Base-by-base conservation (phyloP, 1,140 invertebrate species). In the Drosophila albomicans region DNA sequence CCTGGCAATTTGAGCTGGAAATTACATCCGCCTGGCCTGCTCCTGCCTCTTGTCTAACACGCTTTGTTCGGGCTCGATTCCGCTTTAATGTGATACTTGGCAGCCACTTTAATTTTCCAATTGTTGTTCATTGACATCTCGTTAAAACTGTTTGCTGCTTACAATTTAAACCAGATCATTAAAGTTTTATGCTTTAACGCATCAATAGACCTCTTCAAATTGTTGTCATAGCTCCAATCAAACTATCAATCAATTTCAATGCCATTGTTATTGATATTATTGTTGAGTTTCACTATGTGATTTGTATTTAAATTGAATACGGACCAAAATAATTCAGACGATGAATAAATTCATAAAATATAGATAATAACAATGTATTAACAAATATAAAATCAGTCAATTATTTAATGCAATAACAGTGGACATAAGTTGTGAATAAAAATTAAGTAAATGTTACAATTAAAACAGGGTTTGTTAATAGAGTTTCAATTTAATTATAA, bases 21-120 rank as follows among this genome's bases (percentile, higher is more conserved):
- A 86, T 87, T 86, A 79, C 82, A 76, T 86, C 82, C 82, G 82
- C 71, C 54, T 61, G 64, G 54, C 7, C 15, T 48, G 74, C 16
- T 38, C 25, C 54, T 51, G 45, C 62, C 48, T 30, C 35, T 15
- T 5, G 28, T 6, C 35, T 25, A 8, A 32, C 28, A 30, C n/a
- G 28, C 28, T n/a, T 57, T 7, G 5, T 15, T 10, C 15, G 41
- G 25, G 20, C 13, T 41, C 32, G 8, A 57, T 16, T 38, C 32
- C 0, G 20, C 45, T 59, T 68, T 68, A 59, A 68, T 41, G 10
- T 16, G 16, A 13, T 20, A n/a, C 7, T 20, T 10, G 7, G 41
- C 3, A 28, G 10, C 30, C 4, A 30, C 56, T 68, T 68, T 51
- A 59, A 68, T 46, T 16, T n/a, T 0, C 3, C 3, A 63, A 6